Evolutionary conservation across 64 coral and sea anemone genomes (phyloP).

Genomic region (Stylophora pistillata): DNA sequence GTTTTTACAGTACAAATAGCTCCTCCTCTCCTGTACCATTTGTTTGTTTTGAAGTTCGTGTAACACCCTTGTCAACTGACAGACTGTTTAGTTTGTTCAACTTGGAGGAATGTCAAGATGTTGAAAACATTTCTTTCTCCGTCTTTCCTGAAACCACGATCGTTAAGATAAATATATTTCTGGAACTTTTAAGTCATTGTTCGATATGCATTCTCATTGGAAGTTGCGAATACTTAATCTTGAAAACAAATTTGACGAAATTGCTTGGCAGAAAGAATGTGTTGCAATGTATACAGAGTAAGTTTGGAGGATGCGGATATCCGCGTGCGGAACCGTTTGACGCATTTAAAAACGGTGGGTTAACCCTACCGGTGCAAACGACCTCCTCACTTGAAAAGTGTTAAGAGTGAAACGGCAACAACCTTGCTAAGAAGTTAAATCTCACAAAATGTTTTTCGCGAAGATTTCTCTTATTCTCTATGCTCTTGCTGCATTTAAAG

Average conservation of each 20-base stretch:
- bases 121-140: slow-evolving; percentile 9
- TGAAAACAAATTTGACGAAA: background rate
- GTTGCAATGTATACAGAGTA: slow-evolving; percentile 9
- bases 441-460: slow-evolving; percentile 5
- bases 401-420: slow-evolving; percentile 21
- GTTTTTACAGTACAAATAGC: slow-evolving; percentile 17
- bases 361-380: slow-evolving; percentile 16
- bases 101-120: background rate
- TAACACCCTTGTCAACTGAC: background rate
- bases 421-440: background rate
- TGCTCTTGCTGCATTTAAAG: background rate
- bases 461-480: background rate
- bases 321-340: slow-evolving; percentile 41
- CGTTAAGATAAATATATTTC: slow-evolving; percentile 17
- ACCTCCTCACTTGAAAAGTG: slow-evolving; percentile 12
- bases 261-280: background rate
- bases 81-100: background rate
- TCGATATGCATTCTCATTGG: slow-evolving; percentile 1
- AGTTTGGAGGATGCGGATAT: slow-evolving; percentile 23
- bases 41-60: background rate
- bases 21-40: slow-evolving; percentile 2
- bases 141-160: background rate
- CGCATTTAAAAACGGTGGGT: slow-evolving; percentile 34
- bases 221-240: background rate
- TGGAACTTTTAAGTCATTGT: background rate